Evolutionary conservation across 2,888 invertebrate species (phyloP).

Genomic region (Eueremaeus valkanovi): DNA sequence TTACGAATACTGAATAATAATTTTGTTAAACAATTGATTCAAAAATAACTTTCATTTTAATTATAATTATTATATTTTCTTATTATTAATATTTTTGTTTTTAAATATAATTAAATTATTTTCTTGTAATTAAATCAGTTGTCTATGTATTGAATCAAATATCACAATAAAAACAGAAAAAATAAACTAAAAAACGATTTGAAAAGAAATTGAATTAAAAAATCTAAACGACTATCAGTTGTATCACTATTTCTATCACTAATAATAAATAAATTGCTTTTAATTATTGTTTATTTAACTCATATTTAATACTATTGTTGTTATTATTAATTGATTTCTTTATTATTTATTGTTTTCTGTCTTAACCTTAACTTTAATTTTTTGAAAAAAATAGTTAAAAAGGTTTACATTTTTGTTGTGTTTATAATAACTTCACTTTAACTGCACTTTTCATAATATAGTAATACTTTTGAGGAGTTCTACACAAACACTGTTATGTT

Average conservation of each 20-base stretch:
- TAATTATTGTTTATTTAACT: neutral
- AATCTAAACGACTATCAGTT: neutral
- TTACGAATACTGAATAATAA: too few relatives aligned
- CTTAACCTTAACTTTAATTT: neutral
- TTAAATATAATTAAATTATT: too few relatives aligned
- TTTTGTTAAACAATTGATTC: too few relatives aligned
- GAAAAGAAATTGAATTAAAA: neutral
- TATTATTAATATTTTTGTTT: too few relatives aligned
- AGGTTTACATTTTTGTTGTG: slow-evolving; percentile 8
- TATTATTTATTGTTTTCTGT: neutral
- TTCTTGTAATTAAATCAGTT: too few relatives aligned
- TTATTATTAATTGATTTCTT: too few relatives aligned
- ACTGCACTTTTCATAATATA: neutral
- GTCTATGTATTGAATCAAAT: slow-evolving; percentile 2
- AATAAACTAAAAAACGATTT: too few relatives aligned
- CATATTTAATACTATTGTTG: neutral
- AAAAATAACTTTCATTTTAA: too few relatives aligned
- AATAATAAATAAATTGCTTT: neutral
- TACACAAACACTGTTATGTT: slow-evolving; percentile 11
- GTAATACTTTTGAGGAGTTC: neutral
- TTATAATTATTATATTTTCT: too few relatives aligned
- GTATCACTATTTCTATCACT: slow-evolving; percentile 14
- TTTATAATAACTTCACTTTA: neutral
- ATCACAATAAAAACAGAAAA: slow-evolving; percentile 5
- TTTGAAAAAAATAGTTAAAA: neutral